Base-by-base conservation (phyloP, 2,888 invertebrate species). In the Epirrita christyi region DNA sequence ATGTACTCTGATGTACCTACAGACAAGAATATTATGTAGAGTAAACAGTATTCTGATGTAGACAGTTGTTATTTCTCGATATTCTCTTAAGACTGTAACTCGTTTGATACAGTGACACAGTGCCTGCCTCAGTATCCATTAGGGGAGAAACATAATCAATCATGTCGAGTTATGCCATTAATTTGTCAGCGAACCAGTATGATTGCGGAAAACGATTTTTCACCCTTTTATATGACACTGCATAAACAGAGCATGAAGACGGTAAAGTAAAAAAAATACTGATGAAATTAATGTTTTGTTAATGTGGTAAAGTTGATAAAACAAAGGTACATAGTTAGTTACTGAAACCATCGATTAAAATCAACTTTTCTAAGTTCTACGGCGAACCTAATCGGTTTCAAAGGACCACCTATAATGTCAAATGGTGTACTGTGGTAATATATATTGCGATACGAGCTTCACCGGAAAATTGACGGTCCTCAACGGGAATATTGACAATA, bases 301-400 rank as follows among this genome's bases (percentile, higher is more conserved):
- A 5, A 3, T 11, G 13, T 11, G 37, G 37, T 37, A 32, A 32
- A 32, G 6, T 8, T 32, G 8, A 32, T 32, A 1, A 6, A 6
- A 32, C 8, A 1, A 32, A 3, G 32, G n/a, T n/a, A n/a, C n/a
- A n/a, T n/a, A n/a, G n/a, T n/a, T n/a, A n/a, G n/a, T n/a, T n/a
- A n/a, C n/a, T n/a, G n/a, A n/a, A n/a, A n/a, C n/a, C n/a, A n/a
- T n/a, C n/a, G n/a, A n/a, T n/a, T n/a, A n/a, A n/a, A n/a, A n/a
- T n/a, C n/a, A n/a, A n/a, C n/a, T n/a, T n/a, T n/a, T n/a, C n/a
- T n/a, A n/a, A n/a, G n/a, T n/a, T n/a, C n/a, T n/a, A 28, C 27
- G 28, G 34, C 27, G 32, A 15, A 32, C 37, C 14, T 50, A 59
- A 58, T 58, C 50, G 53, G 44, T 71, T 69, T 66, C 73, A 73